Evolutionary conservation across 1,140 invertebrate species (phyloP).

Genomic region (Wasmannia auropunctata): DNA sequence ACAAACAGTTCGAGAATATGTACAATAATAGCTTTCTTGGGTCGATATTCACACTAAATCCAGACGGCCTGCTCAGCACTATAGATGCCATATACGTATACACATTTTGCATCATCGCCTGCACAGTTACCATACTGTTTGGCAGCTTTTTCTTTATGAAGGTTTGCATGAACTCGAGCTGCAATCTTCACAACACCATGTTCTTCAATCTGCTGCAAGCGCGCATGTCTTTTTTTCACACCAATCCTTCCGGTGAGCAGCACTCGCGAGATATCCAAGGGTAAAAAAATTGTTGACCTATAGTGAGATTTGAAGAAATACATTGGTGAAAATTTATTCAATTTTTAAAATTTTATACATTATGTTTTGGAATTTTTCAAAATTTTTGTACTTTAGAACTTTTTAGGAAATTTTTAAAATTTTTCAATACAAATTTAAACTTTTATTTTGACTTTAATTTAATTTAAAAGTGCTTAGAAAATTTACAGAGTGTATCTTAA

Average conservation of each 20-base stretch:
- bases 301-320: no score
- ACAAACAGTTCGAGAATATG: neutral
- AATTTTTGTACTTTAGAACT: no score
- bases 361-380: no score
- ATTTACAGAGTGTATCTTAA: no score
- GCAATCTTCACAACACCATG: slow-evolving; percentile 93
- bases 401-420: no score
- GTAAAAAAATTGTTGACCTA: neutral
- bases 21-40: slow-evolving; percentile 59
- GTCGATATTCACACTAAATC: slow-evolving; percentile 67
- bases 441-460: no score
- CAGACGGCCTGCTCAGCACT: slow-evolving; percentile 72
- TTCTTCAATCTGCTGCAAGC: slow-evolving; percentile 91
- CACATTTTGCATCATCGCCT: slow-evolving; percentile 76
- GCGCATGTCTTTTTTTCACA: slow-evolving; percentile 94
- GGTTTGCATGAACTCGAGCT: slow-evolving; percentile 93
- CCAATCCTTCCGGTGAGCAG: slow-evolving; percentile 90
- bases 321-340: no score
- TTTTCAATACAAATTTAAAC: no score
- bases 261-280: neutral
- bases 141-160: slow-evolving; percentile 91
- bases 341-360: no score
- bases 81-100: slow-evolving; percentile 82
- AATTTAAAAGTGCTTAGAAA: no score
- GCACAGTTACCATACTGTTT: slow-evolving; percentile 85